Percentiles rank a stretch among this genome's conserved stretches.
These are phyloP conservation scores for Polydrusus cervinus DNA, from an alignment of 2,888 invertebrate genomes.

Conservation along the genomic window DNA sequence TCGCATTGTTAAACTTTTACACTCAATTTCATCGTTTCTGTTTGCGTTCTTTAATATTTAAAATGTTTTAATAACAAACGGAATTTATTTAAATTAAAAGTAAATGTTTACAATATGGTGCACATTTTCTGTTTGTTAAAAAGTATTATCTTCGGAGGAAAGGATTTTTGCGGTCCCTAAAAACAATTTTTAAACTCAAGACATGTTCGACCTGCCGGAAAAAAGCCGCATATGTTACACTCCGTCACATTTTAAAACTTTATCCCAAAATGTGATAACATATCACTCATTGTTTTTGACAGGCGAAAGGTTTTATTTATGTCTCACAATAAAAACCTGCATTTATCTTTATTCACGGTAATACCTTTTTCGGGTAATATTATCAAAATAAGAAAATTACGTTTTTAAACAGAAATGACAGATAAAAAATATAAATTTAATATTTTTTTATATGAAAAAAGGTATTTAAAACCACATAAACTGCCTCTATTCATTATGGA, in stretches of 20 bases:
- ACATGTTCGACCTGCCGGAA: not conserved
- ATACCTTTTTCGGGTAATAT: not conserved
- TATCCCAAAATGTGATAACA: slow-evolving; percentile 28
- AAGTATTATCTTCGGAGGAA: too few relatives aligned
- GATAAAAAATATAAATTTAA: too few relatives aligned
- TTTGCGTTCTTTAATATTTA: too few relatives aligned
- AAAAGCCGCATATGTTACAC: slow-evolving; percentile 24
- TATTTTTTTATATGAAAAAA: too few relatives aligned
- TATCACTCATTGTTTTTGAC: slow-evolving; percentile 31
- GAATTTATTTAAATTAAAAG: too few relatives aligned
- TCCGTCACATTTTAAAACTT: slow-evolving; percentile 23
- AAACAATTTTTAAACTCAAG: slow-evolving; percentile 8
- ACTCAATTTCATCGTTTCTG: too few relatives aligned
- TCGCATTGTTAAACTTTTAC: too few relatives aligned
- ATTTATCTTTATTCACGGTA: slow-evolving; percentile 8
- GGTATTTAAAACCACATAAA: too few relatives aligned
- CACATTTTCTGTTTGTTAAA: too few relatives aligned
- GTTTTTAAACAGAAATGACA: not conserved
- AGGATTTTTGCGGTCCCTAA: not conserved
- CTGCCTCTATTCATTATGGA: too few relatives aligned
- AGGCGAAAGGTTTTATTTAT: slow-evolving; percentile 19
- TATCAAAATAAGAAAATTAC: not conserved
- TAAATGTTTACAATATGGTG: too few relatives aligned
- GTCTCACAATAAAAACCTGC: not conserved
- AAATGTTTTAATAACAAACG: too few relatives aligned